Evolutionary conservation across 2,113 vertebrate species (phyloP), one percentile per base, ranked within the genome.

Genomic region (Catagonus wagneri): DNA sequence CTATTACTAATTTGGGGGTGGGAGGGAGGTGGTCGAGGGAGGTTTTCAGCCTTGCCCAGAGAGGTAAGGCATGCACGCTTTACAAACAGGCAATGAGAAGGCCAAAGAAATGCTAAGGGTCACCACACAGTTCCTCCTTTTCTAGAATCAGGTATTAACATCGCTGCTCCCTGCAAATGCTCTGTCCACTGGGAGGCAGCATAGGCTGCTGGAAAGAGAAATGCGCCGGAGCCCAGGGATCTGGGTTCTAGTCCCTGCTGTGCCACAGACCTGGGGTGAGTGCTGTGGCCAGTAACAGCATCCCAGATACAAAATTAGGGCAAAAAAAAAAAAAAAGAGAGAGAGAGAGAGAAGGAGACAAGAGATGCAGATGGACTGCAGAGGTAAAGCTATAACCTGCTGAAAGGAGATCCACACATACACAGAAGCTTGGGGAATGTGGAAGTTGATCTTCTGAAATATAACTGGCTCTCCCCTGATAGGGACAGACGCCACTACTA

Each of bases 101-200:
- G 50, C 52, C 56, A 54, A 69, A 56, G n/a, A 50, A n/a, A 71
- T 15, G 36, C 52, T 56, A 50, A 20, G 8, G 11, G 14, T 20
- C 25, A 50, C 69, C 12, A 29, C 11, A n/a, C 54, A 66, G 80
- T 23, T 3, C 50, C 25, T 3, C 50, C 25, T 54, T 85, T 60
- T 54, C 23, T 58, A 20, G 68, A 36, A 11, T 16, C 3, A 2
- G 15, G 39, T 27, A 29, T 16, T 11, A 15, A 25, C 63, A 66
- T 61, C 50, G 71, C 92, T 34, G 29, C 61, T 76, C 80, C n/a
- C 66, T 58, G 80, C 52, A 63, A 93, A 69, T 39, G 76, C 52
- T 93, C 83, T 85, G 79, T 88, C 96, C 97, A 97, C 96, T 56
- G 93, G 97, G 97, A 97, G 97, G 97, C 96, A 97, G 97, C 93